Base-by-base conservation (phyloP, 2,113 vertebrate genomes). In the Eublepharis macularius region DNA sequence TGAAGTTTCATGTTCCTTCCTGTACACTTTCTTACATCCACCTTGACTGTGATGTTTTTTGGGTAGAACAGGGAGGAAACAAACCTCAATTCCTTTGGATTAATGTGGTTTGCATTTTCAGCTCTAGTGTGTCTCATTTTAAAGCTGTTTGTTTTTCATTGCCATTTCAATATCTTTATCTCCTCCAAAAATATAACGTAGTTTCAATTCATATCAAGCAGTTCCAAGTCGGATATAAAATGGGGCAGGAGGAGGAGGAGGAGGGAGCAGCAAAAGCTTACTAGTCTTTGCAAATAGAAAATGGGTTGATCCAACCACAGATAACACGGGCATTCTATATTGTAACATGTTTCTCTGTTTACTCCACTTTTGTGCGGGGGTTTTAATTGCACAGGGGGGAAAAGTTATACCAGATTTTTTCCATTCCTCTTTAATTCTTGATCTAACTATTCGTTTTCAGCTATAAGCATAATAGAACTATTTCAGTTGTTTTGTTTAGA, bases 181-280 rank as follows among this genome's bases (percentile, higher is more conserved):
- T 93, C 41, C 82, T 89, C 89, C 92, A 88, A 92, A n/a, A 94
- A 88, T 83, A 89, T 89, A 94, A 93, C 91, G 90, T 60, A 76
- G 7, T 88, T 95, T 87, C 87, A 93, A 90, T 95, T 92, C 93
- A 88, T 79, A 91, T 88, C 85, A 86, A 93, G 80, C 82, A 91
- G 92, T 93, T 94, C 83, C 89, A 93, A 95, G 82, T 91, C 84
- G 90, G 91, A 88, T 86, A 87, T 87, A 89, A 92, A 92, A 91
- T 85, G 65, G 66, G 77, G n/a, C 78, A 84, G 93, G 81, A 87
- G 57, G 66, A 89, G 91, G n/a, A 77, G 39, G 32, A 84, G 92
- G 82, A 87, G 63, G 66, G 89, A 91, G n/a, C 54, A 39, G 34
- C 69, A 89, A 87, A 95, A 91, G 24, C 16, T 86, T 86, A 89